Evolutionary conservation across 2,888 invertebrate genomes (phyloP).

Genomic region (Mythimna lalbum): DNA sequence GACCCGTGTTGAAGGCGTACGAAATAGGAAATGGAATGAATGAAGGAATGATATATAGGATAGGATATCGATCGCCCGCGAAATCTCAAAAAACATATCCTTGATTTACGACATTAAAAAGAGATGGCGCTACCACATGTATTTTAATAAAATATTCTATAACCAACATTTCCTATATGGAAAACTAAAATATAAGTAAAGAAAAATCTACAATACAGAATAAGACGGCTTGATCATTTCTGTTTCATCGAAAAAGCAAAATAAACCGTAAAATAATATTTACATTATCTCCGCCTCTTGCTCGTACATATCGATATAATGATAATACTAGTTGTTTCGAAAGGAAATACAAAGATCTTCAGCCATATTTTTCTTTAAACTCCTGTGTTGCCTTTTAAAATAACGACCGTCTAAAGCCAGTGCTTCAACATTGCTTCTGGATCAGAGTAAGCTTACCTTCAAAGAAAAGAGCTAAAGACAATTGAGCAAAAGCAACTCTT

Average conservation of each 20-base stretch:
- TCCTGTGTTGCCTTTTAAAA: conserved; percentile 57
- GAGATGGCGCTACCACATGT: no score
- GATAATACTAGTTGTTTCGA: conserved; percentile 28
- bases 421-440: conserved; percentile 58
- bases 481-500: conserved; percentile 49
- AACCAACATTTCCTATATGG: not conserved
- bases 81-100: no score
- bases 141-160: conserved; percentile 40
- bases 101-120: no score
- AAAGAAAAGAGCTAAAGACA: conserved; percentile 59
- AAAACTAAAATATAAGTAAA: conserved; percentile 16
- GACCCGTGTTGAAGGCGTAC: no score
- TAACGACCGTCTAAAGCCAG: conserved; percentile 61
- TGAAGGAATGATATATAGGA: no score
- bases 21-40: no score
- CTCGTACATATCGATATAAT: conserved; percentile 34
- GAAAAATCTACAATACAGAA: not conserved
- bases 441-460: conserved; percentile 60
- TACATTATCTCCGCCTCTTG: conserved; percentile 2
- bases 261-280: conserved; percentile 19
- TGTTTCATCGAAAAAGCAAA: conserved; percentile 15
- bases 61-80: no score
- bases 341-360: conserved; percentile 43
- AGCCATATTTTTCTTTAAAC: conserved; percentile 45
- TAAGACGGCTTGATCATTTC: conserved; percentile 1